Base-by-base conservation (phyloP, 2,113 vertebrate species). In the Lamprotornis superbus region DNA sequence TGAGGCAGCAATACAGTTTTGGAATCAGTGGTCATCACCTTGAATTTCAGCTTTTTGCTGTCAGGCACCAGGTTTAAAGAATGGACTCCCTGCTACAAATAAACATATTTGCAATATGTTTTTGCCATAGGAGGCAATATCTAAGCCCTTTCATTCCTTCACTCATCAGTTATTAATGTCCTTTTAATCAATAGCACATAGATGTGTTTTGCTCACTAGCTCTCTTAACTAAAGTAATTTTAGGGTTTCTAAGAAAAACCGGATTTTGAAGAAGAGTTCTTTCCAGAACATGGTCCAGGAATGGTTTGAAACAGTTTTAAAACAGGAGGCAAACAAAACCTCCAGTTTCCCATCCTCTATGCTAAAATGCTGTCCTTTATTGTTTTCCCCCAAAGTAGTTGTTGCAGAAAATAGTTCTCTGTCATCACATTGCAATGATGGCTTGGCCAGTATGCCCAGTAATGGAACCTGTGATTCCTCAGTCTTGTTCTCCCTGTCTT, bases 371-470 rank as follows among this genome's bases (percentile, higher is more conserved):
- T 40, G 2, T 14, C 10, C 27, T 42, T 35, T 31, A 35, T 31
- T 52, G 18, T 35, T 6, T 3, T 0, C 5, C 15, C 15, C 24
- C 22, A 13, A 31, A 10, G 16, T 77, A 47, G 40, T 61, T 44
- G 22, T 37, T 82, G 39, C 23, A 42, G 91, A 57, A 91, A 89
- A 74, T 12, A 35, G 15, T 68, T 24, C 23, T 73, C 22, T 35
- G 20, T 74, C 33, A 25, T 37, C 1, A 5, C 0, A 0, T 64
- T 75, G 15, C 22, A 60, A 10, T 21, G 52, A 16, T 63, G 5
- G 11, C 7, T 59, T 90, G 17, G 30, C 35, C 37, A 37, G 49
- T 22, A 17, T 27, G 33, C 67, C 5, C 33, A 33, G 21, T 42
- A 44, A 47, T 10, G 53, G 49, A 28, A 61, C 31, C 28, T 44